Conservation (phyloP, 2,888 invertebrate species). For the Synergus japonicus region DNA sequence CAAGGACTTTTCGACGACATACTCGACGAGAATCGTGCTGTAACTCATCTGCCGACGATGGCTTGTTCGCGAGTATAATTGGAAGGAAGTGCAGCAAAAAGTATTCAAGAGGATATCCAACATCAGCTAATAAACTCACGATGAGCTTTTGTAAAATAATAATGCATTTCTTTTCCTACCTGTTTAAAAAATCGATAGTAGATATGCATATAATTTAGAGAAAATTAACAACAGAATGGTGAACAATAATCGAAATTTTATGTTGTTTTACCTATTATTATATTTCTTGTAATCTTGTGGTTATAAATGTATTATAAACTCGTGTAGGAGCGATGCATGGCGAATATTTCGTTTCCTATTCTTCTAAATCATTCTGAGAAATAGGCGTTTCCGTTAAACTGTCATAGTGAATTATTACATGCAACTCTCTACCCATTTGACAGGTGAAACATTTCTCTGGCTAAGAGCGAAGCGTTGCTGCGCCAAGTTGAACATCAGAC, state of each 20-base stretch:
- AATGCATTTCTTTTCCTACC: background rate
- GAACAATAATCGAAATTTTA: background rate
- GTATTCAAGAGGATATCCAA: conserved; percentile 48
- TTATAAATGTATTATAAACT: background rate
- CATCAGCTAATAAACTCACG: conserved; percentile 1
- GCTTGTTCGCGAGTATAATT: conserved; percentile 55
- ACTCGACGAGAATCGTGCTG: conserved; percentile 64
- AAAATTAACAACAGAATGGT: background rate
- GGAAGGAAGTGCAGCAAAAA: conserved; percentile 59
- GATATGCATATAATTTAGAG: background rate
- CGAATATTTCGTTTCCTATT: conserved; percentile 14
- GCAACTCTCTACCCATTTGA: conserved; percentile 19
- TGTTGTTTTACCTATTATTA: background rate
- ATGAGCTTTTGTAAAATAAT: conserved; percentile 5
- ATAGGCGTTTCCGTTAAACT: conserved; percentile 21
- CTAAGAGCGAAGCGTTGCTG: background rate
- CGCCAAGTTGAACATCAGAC: background rate
- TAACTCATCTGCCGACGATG: conserved; percentile 60
- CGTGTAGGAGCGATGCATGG: background rate
- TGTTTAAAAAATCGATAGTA: background rate
- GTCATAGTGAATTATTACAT: conserved; percentile 26
- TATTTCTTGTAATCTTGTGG: background rate
- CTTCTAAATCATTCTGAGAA: conserved; percentile 31
- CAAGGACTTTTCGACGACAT: conserved; percentile 55
- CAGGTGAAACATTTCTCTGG: conserved; percentile 21